Evolutionary conservation across 1,140 invertebrate species (phyloP), one percentile per base, ranked within the genome.

Genomic region (Bradysia coprophila): DNA sequence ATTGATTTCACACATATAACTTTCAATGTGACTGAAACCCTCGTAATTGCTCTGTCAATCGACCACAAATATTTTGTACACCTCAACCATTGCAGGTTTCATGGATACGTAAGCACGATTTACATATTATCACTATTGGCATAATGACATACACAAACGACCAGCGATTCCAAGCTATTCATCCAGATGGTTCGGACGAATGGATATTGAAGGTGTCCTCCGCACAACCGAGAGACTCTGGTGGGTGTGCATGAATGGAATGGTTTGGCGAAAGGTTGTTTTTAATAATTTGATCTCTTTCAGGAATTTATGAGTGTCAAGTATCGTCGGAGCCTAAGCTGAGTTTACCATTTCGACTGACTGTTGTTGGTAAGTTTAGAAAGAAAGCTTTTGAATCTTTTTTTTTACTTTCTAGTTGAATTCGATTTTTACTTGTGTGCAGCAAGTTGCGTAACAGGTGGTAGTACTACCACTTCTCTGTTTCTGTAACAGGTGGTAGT

Each of bases 311-410:
- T 53, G 81, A 85, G 53, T 89, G 84, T 56, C 84, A 89, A 66
- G 82, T 88, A 9, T 85, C 81, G 46, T 86, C 82, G 0, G 82
- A 87, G 55, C 83, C 84, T 9, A 86, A 86, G 61, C 85, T 86
- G 50, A 84, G 79, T 50, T 68, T 78, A 53, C 77, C 79, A 24
- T 85, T 83, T 54, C 74, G 74, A 48, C 70, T 87, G 18, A 83
- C 72, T 48, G 82, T 88, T 55, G 80, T 87, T 42, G 81, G 83
- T 87, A 53, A 73, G 81, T 77, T 56, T 51, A 15, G 19, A 33
- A 20, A 15, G 18, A 34, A 34, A 5, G 3, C 32, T 31, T 31
- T 31, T 31, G 8, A n/a, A n/a, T n/a, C n/a, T n/a, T n/a, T n/a
- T n/a, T n/a, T n/a, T n/a, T n/a, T n/a, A n/a, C n/a, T n/a, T n/a